Evolutionary conservation across 2,797 vertebrate genomes (phyloP), one percentile per base, ranked within the genome.

Genomic region (Ateles fusciceps): DNA sequence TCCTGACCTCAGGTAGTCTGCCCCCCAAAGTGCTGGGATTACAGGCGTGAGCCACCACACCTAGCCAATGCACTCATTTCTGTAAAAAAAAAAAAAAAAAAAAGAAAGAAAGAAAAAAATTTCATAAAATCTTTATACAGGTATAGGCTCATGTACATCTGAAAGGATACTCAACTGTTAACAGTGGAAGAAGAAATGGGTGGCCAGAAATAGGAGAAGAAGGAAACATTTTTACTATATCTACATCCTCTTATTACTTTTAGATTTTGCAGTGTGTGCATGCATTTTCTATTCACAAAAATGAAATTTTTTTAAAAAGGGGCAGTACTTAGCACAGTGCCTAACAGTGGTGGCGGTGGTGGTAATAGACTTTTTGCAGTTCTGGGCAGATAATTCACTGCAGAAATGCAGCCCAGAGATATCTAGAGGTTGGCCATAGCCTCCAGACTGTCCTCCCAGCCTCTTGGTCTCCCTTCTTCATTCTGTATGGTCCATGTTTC

Each of bases 211-310:
- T 84, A 94, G 19, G 33, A 9, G 30, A 96, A 78, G 33, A 61
- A 96, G 50, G 64, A 94, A 85, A 94, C 24, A 90, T 72, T 92
- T 94, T 96, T 95, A 88, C 19, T n/a, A 59, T 75, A 79, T 1
- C 55, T 48, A 11, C 15, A 46, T 68, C 36, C 55, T 94, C 95
- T 95, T 46, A 75, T 89, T 85, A 83, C 52, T 94, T 91, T 71
- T 89, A 74, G 81, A 46, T 64, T 81, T 89, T 94, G 6, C 46
- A 89, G 17, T 76, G 72, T 91, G 46, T 87, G 22, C 74, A 24
- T 76, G 44, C n/a, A 81, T 75, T 92, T 93, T 39, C 86, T 91
- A 64, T 17, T 90, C 42, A 96, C 42, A 88, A 91, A 46, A 68
- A 46, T 26, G 6, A 64, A 64, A 42, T 0, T 50, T 85, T 85